Evolutionary conservation across 1,140 invertebrate species (phyloP).

Genomic region (Drosophila littoralis): DNA sequence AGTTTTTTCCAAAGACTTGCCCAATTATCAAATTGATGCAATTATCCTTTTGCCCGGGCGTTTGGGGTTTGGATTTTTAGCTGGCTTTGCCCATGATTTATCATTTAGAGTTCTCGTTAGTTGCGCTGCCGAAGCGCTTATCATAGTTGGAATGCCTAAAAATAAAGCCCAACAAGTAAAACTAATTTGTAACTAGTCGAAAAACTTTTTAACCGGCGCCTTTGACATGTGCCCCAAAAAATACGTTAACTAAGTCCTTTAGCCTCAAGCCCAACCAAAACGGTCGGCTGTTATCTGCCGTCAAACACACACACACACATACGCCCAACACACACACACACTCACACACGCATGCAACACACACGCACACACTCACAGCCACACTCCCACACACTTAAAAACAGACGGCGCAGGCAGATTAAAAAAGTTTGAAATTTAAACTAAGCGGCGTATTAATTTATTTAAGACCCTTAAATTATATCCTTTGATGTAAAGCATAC

Average conservation of each 20-base stretch:
- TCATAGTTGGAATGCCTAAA: slow-evolving; percentile 39
- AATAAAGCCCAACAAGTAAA: slow-evolving; percentile 57
- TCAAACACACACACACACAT: slow-evolving; percentile 27
- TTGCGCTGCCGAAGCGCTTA: slow-evolving; percentile 28
- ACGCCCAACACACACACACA: slow-evolving; percentile 33
- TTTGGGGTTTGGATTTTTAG: background rate
- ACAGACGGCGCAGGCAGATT: slow-evolving; percentile 63
- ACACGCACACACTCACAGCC: slow-evolving; percentile 34
- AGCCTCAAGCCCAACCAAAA: slow-evolving; percentile 51
- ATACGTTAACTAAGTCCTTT: slow-evolving; percentile 71
- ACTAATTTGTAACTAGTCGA: slow-evolving; percentile 72
- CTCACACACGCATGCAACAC: background rate
- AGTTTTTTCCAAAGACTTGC: too few relatives aligned
- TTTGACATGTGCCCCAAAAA: slow-evolving; percentile 69
- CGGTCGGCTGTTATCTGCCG: slow-evolving; percentile 61
- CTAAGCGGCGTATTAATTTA: slow-evolving; percentile 73
- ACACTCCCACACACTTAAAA: background rate
- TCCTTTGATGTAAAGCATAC: slow-evolving; percentile 79
- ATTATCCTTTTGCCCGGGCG: too few relatives aligned
- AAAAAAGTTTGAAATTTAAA: slow-evolving; percentile 81
- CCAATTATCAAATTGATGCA: too few relatives aligned
- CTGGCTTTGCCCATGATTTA: slow-evolving; percentile 25
- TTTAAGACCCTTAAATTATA: slow-evolving; percentile 82
- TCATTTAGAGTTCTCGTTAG: slow-evolving; percentile 33
- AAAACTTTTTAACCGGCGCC: slow-evolving; percentile 61